Evolutionary conservation across 2,797 vertebrate species (phyloP).

Genomic region (Malurus splendens): DNA sequence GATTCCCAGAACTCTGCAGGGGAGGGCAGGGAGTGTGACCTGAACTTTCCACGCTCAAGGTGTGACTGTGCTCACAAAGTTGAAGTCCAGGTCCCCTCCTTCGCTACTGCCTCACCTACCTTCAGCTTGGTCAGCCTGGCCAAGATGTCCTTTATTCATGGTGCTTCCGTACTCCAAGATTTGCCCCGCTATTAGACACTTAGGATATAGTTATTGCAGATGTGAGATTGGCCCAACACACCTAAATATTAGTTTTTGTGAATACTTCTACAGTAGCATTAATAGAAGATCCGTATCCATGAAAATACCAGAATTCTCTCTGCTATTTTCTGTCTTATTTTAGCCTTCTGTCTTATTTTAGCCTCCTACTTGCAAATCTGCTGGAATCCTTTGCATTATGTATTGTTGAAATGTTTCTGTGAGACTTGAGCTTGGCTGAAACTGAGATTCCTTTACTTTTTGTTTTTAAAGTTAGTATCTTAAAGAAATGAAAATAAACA

Average conservation of each 20-base stretch:
- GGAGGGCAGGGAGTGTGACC: background rate
- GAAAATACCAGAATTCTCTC: background rate
- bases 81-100: background rate
- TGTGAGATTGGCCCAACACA: background rate
- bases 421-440: slow-evolving; percentile 37
- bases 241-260: background rate
- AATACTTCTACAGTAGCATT: background rate
- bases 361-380: slow-evolving; percentile 27
- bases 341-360: slow-evolving; percentile 17
- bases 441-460: slow-evolving; percentile 31
- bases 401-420: slow-evolving; percentile 17
- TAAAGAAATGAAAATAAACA: slow-evolving; percentile 60
- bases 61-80: background rate
- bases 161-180: background rate
- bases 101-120: background rate
- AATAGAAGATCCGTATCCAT: background rate
- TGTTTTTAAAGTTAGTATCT: slow-evolving; percentile 61
- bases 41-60: background rate
- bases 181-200: background rate
- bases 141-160: background rate
- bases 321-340: background rate
- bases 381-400: slow-evolving; percentile 36
- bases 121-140: background rate
- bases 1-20: background rate
- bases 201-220: background rate